Evolutionary conservation across 2,888 invertebrate genomes (phyloP), one percentile per base, ranked within the genome.

Genomic region (Synergus gifuensis): DNA sequence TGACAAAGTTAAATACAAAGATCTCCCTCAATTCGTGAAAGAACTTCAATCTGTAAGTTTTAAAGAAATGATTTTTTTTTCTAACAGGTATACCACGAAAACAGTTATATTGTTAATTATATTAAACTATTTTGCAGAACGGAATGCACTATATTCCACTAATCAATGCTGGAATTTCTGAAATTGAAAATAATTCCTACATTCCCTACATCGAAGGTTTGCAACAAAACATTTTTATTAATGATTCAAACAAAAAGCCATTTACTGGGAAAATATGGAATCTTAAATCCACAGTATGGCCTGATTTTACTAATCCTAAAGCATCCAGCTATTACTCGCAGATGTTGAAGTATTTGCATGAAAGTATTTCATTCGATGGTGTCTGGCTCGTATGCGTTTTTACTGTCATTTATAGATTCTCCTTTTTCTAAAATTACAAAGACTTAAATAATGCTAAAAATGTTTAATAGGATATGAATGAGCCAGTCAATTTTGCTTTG

Each of bases 231-330:
- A 93, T 97, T 76, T 97, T 98, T 86, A 93, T 98, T n/a, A 96
- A 97, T 89, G 85, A 87, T 7, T 54, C 16, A 2, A 92, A 93
- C 9, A 93, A 94, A 46, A 92, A 94, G 79, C 95, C 95, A 7
- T 96, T 97, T 87, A 92, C 95, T 78, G 97, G 96, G 83, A 96
- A 96, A 93, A 95, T 96, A 14, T 97, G 97, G 97, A 96, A 96
- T 90, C 91, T 91, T 0, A 93, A 92, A 1, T 93, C 94, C 0
- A 96, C 97, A 0, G 96, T 95, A 12, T 97, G 95, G 94, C 97
- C 97, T 0, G 97, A 98, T 92, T 97, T 97, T 90, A 96, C 96
- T 0, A 95, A 97, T 90, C 96, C 96, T 0, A 94, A 94, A 78
- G 94, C 95, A 0, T 93, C 94, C 0, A 92, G 93, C 11, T 97